Evolutionary conservation across 37 sponge, comb jelly and placozoan species (phyloP), one percentile per base, ranked within the genome.

Genomic region (Aphrocallistes beatrix): DNA sequence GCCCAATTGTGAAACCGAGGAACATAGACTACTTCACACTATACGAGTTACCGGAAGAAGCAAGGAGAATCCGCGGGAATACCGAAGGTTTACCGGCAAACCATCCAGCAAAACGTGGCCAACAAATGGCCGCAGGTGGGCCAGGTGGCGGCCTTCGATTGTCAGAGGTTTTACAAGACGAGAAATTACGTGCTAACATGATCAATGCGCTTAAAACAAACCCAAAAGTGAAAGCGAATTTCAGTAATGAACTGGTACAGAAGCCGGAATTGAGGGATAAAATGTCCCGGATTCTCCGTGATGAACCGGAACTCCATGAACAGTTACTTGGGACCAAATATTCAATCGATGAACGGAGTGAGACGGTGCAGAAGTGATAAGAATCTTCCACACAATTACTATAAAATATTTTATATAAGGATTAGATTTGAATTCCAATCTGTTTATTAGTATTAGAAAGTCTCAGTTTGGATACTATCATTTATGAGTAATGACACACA

Each of bases 231-330:
- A 60, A 60, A 28, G 75, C 75, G 8, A 60, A 60, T 60, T 60
- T 60, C 21, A 60, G 75, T 60, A 60, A 60, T 60, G 75, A 60
- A 28, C 75, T 60, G 3, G n/a, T 60, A 60, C 75, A 60, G 21
- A 60, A 60, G 34, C 75, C 75, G 34, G 75, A 60, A 60, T 60
- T 60, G 21, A 19, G 75, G 8, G 75, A 60, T 60, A 60, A 60
- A 28, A 60, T 60, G 75, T 60, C 75, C n/a, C 75, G 75, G 3
- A 60, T 60, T 30, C 34, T 60, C 10, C 75, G 75, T 32, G 75
- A 60, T 60, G 75, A 60, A 60, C 75, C 75, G 3, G 75, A 60
- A 13, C 21, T 60, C 8, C 75, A 60, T 13, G 75, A 60, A 60
- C 75, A 60, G 34, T 30, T 60, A 6, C n/a, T 60, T 3, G 75